A percentile compares a stretch with the other conserved stretches of the same genome.
phyloP scores from a whole-genome alignment of 2,797 vertebrate genomes.

The Amniataba percoides region DNA sequence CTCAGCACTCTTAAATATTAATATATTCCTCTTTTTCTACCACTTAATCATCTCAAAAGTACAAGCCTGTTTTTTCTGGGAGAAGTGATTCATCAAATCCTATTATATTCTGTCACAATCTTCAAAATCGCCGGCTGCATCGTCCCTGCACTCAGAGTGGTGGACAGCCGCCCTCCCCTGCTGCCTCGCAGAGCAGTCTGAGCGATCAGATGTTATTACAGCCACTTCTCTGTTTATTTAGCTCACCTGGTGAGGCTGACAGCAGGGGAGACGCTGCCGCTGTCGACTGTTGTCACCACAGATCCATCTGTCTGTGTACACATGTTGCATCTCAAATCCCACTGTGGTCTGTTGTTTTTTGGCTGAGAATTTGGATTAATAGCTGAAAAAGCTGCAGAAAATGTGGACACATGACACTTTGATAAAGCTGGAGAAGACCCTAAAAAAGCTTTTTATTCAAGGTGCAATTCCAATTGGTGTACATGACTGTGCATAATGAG shows the following conservation, averaged over 20 bases:
- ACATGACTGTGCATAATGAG: background rate
- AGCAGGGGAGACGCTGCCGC: background rate
- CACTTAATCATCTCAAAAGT: conserved; percentile 50
- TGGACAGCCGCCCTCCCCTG: background rate
- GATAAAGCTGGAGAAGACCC: background rate
- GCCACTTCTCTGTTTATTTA: background rate
- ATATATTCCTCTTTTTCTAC: conserved; percentile 39
- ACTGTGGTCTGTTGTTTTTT: fast-evolving
- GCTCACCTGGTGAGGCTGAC: conserved; percentile 21
- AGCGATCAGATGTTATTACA: conserved; percentile 25
- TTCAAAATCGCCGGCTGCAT: conserved; percentile 34
- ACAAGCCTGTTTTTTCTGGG: conserved; percentile 13
- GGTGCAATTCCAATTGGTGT: background rate
- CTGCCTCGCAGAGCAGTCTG: conserved; percentile 3
- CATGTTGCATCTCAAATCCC: conserved; percentile 11
- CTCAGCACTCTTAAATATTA: conserved; percentile 44
- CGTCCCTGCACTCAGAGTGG: background rate
- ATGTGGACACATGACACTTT: background rate
- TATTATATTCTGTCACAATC: conserved; percentile 49
- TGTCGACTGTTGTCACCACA: conserved; percentile 1
- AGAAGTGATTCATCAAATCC: conserved; percentile 59
- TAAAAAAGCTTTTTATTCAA: background rate
- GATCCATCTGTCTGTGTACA: background rate
- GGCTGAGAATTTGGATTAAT: background rate
- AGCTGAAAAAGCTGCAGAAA: background rate